Conservation (phyloP, 2,888 invertebrate genomes). For the Arctia plantaginis region DNA sequence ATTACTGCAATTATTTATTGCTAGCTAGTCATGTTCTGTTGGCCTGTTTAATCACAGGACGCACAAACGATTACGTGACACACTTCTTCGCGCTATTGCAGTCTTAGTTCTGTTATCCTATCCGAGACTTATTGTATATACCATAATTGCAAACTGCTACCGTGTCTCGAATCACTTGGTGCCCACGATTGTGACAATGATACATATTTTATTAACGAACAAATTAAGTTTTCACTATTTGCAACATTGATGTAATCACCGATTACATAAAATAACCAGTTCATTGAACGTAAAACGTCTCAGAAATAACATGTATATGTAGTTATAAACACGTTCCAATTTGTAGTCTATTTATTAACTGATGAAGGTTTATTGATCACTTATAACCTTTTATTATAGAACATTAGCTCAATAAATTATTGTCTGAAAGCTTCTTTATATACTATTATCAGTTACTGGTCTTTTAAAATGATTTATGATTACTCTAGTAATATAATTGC, state of each 20-base stretch:
- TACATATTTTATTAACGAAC: background rate
- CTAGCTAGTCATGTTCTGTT: too few species aligned
- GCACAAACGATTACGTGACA: too few species aligned
- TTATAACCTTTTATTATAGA: slow-evolving; percentile 34
- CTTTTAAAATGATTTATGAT: slow-evolving; percentile 42
- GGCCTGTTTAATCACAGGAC: too few species aligned
- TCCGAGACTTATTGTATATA: too few species aligned
- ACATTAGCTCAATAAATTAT: slow-evolving; percentile 33
- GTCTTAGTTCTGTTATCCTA: too few species aligned
- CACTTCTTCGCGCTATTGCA: too few species aligned
- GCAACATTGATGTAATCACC: slow-evolving; percentile 8
- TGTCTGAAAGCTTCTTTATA: slow-evolving; percentile 20
- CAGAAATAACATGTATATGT: slow-evolving; percentile 13
- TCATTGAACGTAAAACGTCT: slow-evolving; percentile 23
- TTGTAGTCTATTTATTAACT: slow-evolving; percentile 20
- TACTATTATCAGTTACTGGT: slow-evolving; percentile 17
- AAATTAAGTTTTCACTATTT: background rate
- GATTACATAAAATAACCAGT: slow-evolving; percentile 22
- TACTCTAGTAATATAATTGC: slow-evolving; percentile 35
- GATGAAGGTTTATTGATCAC: slow-evolving; percentile 21
- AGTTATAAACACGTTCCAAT: slow-evolving; percentile 21
- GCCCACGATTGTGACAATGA: background rate
- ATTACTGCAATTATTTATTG: too few species aligned
- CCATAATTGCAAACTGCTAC: background rate
- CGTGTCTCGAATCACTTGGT: background rate